phyloP scores from a whole-genome alignment of 2,888 invertebrate genomes.

The Pterostichus niger region DNA sequence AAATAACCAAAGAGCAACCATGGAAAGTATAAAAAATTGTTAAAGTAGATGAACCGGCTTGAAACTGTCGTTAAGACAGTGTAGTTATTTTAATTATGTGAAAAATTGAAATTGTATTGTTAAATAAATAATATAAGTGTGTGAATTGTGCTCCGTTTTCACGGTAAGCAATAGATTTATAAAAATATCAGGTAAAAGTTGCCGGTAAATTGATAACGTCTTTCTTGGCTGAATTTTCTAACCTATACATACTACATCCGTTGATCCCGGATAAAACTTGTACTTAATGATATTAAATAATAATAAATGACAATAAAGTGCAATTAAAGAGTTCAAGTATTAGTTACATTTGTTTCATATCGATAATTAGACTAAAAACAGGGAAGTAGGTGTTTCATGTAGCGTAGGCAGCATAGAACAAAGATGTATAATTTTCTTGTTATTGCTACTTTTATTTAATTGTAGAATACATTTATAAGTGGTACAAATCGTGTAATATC shows the following conservation, averaged over 20 bases:
- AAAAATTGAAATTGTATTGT: slow-evolving; percentile 48
- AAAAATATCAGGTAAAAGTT: slow-evolving; percentile 22
- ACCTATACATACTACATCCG: slow-evolving; percentile 24
- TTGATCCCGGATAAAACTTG: slow-evolving; percentile 50
- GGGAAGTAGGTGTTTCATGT: slow-evolving; percentile 43
- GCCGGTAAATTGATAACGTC: slow-evolving; percentile 47
- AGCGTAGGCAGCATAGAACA: slow-evolving; percentile 53
- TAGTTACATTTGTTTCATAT: slow-evolving; percentile 23
- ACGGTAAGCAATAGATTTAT: slow-evolving; percentile 20
- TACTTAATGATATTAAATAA: slow-evolving; percentile 19
- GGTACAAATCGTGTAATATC: slow-evolving; percentile 9
- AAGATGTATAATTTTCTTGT: slow-evolving; percentile 50
- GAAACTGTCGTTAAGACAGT: slow-evolving; percentile 43
- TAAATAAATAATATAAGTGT: slow-evolving; percentile 55
- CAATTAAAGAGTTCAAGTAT: slow-evolving; percentile 17
- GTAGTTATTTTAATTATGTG: slow-evolving; percentile 55
- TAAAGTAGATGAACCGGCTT: slow-evolving; percentile 13
- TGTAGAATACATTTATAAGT: slow-evolving; percentile 13
- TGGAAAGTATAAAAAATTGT: neutral
- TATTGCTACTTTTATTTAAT: slow-evolving; percentile 20
- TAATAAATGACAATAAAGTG: slow-evolving; percentile 40
- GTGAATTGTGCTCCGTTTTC: slow-evolving; percentile 51
- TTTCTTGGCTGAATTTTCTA: slow-evolving; percentile 39
- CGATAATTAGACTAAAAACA: slow-evolving; percentile 35
- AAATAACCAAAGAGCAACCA: slow-evolving; percentile 34